phyloP scores from a whole-genome alignment of 2,797 vertebrate species.

The Lepilemur septentrionalis region DNA sequence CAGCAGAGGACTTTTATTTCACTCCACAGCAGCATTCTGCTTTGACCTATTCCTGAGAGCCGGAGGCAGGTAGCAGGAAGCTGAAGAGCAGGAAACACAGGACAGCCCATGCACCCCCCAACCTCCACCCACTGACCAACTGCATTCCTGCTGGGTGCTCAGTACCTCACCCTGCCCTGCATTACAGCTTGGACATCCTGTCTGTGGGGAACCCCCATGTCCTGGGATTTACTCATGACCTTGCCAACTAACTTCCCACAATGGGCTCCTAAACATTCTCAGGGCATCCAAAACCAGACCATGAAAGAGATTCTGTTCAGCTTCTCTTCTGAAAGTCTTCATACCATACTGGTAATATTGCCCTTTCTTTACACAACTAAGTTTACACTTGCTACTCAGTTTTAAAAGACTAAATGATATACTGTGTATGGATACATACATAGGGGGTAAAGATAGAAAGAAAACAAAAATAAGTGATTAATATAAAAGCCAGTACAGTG shows the following conservation, averaged over 20 bases:
- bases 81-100: constrained; percentile 3
- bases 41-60: neutral
- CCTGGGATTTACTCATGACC: neutral
- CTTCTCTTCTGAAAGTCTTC: neutral
- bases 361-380: constrained; percentile 25
- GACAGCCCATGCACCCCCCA: neutral
- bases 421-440: neutral
- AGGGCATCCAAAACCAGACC: neutral
- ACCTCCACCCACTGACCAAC: neutral
- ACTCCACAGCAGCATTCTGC: neutral
- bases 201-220: neutral
- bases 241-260: neutral
- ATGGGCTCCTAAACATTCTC: neutral
- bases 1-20: neutral
- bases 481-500: neutral
- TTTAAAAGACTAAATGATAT: constrained; percentile 38
- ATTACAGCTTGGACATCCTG: neutral
- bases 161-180: neutral
- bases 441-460: neutral
- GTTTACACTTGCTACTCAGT: neutral
- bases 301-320: neutral
- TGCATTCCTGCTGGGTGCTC: neutral
- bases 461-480: constrained; percentile 3
- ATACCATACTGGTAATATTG: neutral
- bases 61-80: neutral